Evolutionary conservation across 2,113 vertebrate species (phyloP).

Genomic region (Oryzias woworae): DNA sequence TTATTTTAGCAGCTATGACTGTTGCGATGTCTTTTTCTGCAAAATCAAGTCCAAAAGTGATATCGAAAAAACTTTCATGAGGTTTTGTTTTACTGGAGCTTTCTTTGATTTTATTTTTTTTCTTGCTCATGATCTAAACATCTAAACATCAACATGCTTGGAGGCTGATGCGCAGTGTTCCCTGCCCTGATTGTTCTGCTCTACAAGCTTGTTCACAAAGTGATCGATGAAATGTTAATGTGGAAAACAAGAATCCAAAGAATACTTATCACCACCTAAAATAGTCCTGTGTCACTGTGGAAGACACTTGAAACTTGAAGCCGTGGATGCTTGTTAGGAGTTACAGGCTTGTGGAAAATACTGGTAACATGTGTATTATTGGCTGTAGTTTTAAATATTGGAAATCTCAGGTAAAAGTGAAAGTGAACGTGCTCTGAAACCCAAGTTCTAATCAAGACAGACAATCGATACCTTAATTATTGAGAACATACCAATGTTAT

Average conservation of each 20-base stretch:
- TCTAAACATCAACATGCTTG: neutral
- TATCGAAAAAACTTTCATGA: too few species aligned
- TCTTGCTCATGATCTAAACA: too few species aligned
- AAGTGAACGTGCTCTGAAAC: neutral
- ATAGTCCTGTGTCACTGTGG: conserved; percentile 23
- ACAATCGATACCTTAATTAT: too few species aligned
- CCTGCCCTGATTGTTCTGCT: conserved; percentile 14
- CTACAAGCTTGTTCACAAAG: conserved; percentile 15
- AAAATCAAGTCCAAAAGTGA: too few species aligned
- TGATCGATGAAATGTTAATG: conserved; percentile 49
- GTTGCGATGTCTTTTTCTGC: too few species aligned
- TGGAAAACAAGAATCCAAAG: conserved; percentile 40
- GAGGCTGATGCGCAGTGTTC: conserved; percentile 3
- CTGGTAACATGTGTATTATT: neutral
- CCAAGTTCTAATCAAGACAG: neutral
- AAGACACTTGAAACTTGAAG: conserved; percentile 20
- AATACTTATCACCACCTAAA: conserved; percentile 32
- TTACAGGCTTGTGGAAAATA: conserved; percentile 7
- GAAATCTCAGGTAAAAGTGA: neutral
- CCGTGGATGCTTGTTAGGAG: conserved; percentile 1
- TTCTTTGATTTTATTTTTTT: too few species aligned
- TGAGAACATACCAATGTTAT: too few species aligned
- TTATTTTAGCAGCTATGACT: too few species aligned
- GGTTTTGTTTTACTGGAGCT: too few species aligned
- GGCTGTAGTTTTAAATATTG: neutral